Evolutionary conservation across 2,113 vertebrate genomes (phyloP).

Genomic region (Marmota flaviventris): DNA sequence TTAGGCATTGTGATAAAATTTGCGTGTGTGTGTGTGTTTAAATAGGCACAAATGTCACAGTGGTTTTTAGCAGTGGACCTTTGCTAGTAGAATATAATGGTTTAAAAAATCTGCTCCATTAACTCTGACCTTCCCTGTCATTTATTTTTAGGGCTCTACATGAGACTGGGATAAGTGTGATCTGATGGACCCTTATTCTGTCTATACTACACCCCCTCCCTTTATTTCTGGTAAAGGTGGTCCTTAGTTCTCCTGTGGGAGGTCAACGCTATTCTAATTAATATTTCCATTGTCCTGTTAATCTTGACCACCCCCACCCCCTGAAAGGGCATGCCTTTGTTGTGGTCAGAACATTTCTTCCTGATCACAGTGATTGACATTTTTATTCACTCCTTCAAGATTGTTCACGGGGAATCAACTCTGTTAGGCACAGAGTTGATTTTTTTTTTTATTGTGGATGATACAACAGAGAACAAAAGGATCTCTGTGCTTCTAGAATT

Average conservation of each 20-base stretch:
- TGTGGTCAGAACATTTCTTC: neutral
- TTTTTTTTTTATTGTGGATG: neutral
- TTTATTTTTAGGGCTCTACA: neutral
- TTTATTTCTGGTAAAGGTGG: neutral
- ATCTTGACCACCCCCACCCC: neutral
- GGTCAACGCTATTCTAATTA: neutral
- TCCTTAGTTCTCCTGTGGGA: neutral
- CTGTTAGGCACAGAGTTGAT: neutral
- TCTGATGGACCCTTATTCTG: neutral
- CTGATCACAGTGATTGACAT: neutral
- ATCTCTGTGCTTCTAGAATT: neutral
- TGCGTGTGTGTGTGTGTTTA: constrained; percentile 18
- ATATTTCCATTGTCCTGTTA: neutral
- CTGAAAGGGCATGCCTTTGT: neutral
- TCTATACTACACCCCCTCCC: neutral
- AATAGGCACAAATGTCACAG: constrained; percentile 18
- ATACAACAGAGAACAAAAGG: neutral
- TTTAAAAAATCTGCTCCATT: constrained; percentile 9
- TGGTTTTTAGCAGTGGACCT: neutral
- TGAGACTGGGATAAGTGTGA: neutral
- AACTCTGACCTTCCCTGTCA: neutral
- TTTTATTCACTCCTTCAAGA: neutral
- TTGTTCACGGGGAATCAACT: neutral
- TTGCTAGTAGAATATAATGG: neutral
- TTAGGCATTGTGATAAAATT: constrained; percentile 49